A percentile compares a stretch with the other conserved stretches of the same genome.
Evolutionary conservation across 2,797 vertebrate species (phyloP).

Genomic region (Enteromius paludinosus): DNA sequence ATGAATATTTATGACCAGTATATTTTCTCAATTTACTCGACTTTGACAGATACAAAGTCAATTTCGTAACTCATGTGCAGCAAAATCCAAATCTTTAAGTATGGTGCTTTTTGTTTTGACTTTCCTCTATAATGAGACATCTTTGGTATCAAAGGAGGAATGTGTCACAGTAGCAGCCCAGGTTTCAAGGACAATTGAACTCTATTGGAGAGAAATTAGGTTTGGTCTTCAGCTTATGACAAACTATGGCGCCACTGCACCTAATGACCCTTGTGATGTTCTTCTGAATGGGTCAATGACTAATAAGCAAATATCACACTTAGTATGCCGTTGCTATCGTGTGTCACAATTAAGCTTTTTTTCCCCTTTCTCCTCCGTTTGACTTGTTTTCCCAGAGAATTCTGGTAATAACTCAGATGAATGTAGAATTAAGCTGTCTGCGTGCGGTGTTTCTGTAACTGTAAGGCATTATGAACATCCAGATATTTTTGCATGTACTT

Average conservation of each 20-base stretch:
- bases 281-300: slow-evolving; percentile 64
- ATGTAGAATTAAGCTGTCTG: slow-evolving; percentile 30
- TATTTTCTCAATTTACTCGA: neutral
- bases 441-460: neutral
- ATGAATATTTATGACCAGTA: neutral
- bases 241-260: slow-evolving; percentile 60
- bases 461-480: slow-evolving; percentile 1
- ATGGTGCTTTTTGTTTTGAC: neutral
- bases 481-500: neutral
- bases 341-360: slow-evolving; percentile 63
- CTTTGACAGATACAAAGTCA: neutral
- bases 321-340: slow-evolving; percentile 58
- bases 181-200: slow-evolving; percentile 70
- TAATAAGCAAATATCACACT: slow-evolving; percentile 67
- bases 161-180: slow-evolving; percentile 53
- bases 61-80: neutral
- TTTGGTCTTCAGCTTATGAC: slow-evolving; percentile 62
- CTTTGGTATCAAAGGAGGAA: slow-evolving; percentile 49
- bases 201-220: slow-evolving; percentile 64
- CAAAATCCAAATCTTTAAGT: neutral
- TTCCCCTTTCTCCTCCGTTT: neutral
- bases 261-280: slow-evolving; percentile 70
- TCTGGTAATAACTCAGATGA: slow-evolving; percentile 26
- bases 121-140: slow-evolving; percentile 52
- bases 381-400: slow-evolving; percentile 36